Base-by-base conservation (phyloP, 2,888 invertebrate genomes). In the Mesorhabditis sp. region DNA sequence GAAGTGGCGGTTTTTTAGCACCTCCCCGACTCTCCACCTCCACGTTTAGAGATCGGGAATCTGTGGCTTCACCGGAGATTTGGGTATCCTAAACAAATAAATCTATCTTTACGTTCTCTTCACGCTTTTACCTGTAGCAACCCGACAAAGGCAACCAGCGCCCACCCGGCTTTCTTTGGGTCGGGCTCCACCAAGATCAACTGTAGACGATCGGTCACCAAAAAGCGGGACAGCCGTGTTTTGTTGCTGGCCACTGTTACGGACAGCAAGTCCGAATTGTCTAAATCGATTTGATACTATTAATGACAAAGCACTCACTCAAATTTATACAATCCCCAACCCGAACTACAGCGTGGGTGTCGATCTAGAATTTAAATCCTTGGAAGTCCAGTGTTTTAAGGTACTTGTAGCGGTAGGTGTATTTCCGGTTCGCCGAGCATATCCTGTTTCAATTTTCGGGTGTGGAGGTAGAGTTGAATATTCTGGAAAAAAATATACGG, bases 141-240 rank as follows among this genome's bases (percentile, higher is more conserved):
- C 42, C 96, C 96, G 0, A 95, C 95, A 77, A 97, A 91, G 87
- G 95, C 94, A 0, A 95, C 95, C 4, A 97, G 93, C 15, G 97
- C 98, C 95, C 95, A 98, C 0, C 98, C 98, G 43, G 97, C 89
- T 71, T 93, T 90, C 83, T 93, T 92, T 63, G 92, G 91, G 86
- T 98, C 97, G 0, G 98, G 98, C 85, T 99, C 97, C 0, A 98
- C 97, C 13, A 98, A 89, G 75, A 99, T 95, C 77, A 99, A 89
- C 87, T 98, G 98, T 67, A 94, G 90, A 41, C 92, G 90, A 86
- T 97, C 97, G 63, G 97, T 96, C 0, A 97, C 97, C 67, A 98
- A 88, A 87, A 98, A 98, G n/a, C 96, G 89, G 4, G 76, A 71
- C 3, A 74, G 72, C 4, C 76, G 70, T 58, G 78, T 80, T 45